Evolutionary conservation across 2,113 vertebrate species (phyloP).

Genomic region (Sceloporus undulatus): DNA sequence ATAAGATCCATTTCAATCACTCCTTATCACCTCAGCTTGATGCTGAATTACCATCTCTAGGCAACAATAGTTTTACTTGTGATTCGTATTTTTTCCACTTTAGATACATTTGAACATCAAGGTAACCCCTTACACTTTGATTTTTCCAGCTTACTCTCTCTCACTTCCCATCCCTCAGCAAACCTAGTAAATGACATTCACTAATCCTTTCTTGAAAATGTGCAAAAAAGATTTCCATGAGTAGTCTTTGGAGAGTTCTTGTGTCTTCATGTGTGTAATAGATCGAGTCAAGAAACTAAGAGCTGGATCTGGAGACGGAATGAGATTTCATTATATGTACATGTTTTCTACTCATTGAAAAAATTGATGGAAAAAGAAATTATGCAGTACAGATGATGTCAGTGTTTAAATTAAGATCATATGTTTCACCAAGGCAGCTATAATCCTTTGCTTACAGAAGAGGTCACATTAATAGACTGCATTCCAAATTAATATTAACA

Average conservation of each 20-base stretch:
- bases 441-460: conserved; percentile 63
- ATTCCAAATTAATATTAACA: conserved; percentile 63
- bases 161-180: conserved; percentile 56
- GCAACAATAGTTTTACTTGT: background rate
- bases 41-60: background rate
- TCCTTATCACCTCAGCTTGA: background rate
- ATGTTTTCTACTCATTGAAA: conserved; percentile 43
- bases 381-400: conserved; percentile 61
- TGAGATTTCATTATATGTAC: conserved; percentile 64
- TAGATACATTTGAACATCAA: background rate
- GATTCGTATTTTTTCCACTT: background rate
- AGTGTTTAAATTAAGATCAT: conserved; percentile 72
- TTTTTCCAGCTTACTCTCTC: background rate
- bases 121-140: conserved; percentile 16
- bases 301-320: conserved; percentile 51
- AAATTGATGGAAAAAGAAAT: conserved; percentile 58
- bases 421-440: conserved; percentile 60
- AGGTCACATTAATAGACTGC: conserved; percentile 55
- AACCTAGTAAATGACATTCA: conserved; percentile 65
- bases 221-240: conserved; percentile 80
- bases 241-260: conserved; percentile 77
- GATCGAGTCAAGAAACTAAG: conserved; percentile 73
- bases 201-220: conserved; percentile 75
- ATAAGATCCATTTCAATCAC: background rate
- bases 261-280: conserved; percentile 83